Conservation (phyloP, 2,113 vertebrate genomes). For the Anolis sagrei region DNA sequence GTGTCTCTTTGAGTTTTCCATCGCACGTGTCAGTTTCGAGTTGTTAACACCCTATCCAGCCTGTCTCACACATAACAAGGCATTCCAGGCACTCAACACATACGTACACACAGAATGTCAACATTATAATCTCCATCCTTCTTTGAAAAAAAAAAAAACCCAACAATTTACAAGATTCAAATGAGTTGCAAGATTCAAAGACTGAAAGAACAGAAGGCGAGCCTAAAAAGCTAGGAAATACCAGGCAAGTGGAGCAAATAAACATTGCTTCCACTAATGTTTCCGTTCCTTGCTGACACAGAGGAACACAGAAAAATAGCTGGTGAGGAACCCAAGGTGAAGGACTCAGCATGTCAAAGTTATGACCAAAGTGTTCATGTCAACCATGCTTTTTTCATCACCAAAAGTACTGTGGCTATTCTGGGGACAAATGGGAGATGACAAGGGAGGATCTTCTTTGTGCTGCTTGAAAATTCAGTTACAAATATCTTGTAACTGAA, state of each 20-base stretch:
- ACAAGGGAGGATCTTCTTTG: not conserved
- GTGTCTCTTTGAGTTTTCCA: not conserved
- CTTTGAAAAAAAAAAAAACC: too few species aligned
- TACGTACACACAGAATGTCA: not conserved
- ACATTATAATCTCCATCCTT: not conserved
- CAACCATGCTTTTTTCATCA: not conserved
- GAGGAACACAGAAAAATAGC: not conserved
- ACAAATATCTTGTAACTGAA: not conserved
- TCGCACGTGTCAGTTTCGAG: not conserved
- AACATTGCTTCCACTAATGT: not conserved
- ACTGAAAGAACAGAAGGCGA: too few species aligned
- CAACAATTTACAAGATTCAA: too few species aligned
- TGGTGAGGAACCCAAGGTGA: not conserved
- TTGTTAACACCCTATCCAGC: not conserved
- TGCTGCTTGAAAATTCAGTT: not conserved
- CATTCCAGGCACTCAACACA: not conserved
- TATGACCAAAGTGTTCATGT: not conserved
- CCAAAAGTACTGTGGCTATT: not conserved
- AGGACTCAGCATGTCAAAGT: not conserved
- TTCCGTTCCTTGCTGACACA: not conserved
- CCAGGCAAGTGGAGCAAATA: too few species aligned
- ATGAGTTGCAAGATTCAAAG: too few species aligned
- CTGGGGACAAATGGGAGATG: not conserved
- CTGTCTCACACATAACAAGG: slow-evolving; percentile 3
- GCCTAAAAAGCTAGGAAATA: too few species aligned